Evolutionary conservation across 1,140 invertebrate species (phyloP).

Genomic region (Apis dorsata): DNA sequence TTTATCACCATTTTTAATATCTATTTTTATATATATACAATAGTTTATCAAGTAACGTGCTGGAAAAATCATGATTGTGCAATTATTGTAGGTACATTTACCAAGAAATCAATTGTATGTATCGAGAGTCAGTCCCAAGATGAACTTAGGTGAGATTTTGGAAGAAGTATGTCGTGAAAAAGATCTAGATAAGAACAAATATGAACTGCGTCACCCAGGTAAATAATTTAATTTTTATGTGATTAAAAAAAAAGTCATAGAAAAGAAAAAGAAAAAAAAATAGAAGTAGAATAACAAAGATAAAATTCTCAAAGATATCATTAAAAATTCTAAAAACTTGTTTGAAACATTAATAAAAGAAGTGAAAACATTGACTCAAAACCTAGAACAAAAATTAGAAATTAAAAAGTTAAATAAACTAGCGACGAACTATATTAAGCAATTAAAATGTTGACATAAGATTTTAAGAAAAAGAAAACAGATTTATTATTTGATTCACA

Average conservation of each 20-base stretch:
- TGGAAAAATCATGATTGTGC: slow-evolving; percentile 16
- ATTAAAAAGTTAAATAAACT: background rate
- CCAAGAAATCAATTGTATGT: slow-evolving; percentile 92
- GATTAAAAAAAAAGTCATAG: background rate
- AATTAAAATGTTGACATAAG: slow-evolving; percentile 16
- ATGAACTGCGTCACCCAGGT: slow-evolving; percentile 90
- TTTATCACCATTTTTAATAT: slow-evolving; percentile 13
- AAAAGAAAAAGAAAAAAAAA: background rate
- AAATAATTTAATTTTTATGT: slow-evolving; percentile 25
- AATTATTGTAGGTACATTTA: slow-evolving; percentile 84
- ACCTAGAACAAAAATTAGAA: background rate
- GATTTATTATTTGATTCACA: slow-evolving; percentile 6
- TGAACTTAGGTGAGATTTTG: slow-evolving; percentile 85
- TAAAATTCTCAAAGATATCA: background rate
- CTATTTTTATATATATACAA: background rate
- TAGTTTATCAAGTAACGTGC: background rate
- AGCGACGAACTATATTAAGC: background rate
- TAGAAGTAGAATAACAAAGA: background rate
- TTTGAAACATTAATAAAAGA: too few species aligned
- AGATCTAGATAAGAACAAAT: slow-evolving; percentile 86
- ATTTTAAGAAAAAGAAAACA: background rate
- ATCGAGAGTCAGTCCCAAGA: slow-evolving; percentile 85
- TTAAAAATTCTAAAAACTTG: background rate
- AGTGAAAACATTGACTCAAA: background rate
- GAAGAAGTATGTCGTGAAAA: slow-evolving; percentile 90